Conservation (phyloP, 2,888 invertebrate species). For the Drosophila longiperda region DNA sequence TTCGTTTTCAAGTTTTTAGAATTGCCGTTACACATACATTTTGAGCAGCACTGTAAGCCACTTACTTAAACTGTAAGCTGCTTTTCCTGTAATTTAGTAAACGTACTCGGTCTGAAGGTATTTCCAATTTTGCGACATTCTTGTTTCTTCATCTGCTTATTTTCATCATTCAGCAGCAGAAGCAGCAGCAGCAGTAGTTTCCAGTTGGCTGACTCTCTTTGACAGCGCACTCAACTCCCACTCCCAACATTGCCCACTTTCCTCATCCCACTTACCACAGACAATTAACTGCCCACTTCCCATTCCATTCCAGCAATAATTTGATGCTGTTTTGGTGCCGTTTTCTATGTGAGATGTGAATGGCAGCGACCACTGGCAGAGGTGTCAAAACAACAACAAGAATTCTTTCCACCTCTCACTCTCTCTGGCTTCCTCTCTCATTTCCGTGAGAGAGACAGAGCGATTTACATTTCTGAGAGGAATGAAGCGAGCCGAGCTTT, state of each 20-base stretch:
- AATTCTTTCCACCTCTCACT: background rate
- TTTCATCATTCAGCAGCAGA: conserved; percentile 7
- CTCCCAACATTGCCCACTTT: conserved; percentile 15
- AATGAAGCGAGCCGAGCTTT: conserved; percentile 5
- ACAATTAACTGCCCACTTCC: conserved; percentile 20
- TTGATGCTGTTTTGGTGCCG: conserved; percentile 16
- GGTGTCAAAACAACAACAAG: conserved; percentile 12
- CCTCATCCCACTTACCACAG: conserved; percentile 17
- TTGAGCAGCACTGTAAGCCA: conserved; percentile 8
- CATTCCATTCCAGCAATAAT: conserved; percentile 22
- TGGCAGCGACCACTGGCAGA: conserved; percentile 14
- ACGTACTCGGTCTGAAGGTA: background rate
- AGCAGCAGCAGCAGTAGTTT: conserved; percentile 40
- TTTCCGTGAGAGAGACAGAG: background rate
- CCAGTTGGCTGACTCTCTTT: conserved; percentile 64
- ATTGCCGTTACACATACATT: conserved; percentile 41
- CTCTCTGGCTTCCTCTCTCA: background rate
- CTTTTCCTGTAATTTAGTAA: conserved; percentile 21
- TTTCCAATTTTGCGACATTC: conserved; percentile 13
- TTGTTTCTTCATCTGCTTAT: conserved; percentile 8
- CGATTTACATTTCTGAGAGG: background rate
- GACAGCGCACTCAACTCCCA: conserved; percentile 44
- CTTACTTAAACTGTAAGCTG: conserved; percentile 33
- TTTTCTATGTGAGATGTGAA: conserved; percentile 25
- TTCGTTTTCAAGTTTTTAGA: conserved; percentile 63